These are phyloP conservation scores for Drosophila borborema DNA, from an alignment of 2,888 invertebrate genomes.

Conservation along the genomic window DNA sequence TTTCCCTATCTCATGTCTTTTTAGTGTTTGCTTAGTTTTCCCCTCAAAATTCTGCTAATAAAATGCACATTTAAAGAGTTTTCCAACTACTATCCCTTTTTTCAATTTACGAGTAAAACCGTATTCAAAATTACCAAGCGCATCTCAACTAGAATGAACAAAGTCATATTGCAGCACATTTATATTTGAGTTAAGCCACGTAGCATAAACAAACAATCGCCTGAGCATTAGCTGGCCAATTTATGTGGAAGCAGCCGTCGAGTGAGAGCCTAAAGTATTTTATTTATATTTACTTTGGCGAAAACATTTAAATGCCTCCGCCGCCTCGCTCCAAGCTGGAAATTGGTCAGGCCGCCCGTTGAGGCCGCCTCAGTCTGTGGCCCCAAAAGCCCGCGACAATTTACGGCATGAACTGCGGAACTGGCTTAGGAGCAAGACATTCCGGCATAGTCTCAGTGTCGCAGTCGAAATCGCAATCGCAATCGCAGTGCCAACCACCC, in stretches of 20 bases:
- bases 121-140: not conserved
- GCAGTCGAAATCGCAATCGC: conserved; percentile 4
- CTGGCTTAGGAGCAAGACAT: conserved; percentile 58
- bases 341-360: conserved; percentile 23
- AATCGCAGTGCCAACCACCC: conserved; percentile 22
- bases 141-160: conserved; percentile 4
- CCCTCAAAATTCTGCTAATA: not conserved
- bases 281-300: conserved; percentile 55
- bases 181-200: conserved; percentile 43
- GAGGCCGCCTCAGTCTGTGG: conserved; percentile 22
- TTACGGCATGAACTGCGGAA: conserved; percentile 51
- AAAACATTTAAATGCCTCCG: conserved; percentile 46
- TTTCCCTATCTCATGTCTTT: not conserved
- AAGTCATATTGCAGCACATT: conserved; percentile 31
- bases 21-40: not conserved
- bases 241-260: conserved; percentile 35
- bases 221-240: conserved; percentile 48
- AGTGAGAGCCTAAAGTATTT: conserved; percentile 40
- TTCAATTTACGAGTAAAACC: not conserved
- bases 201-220: conserved; percentile 57
- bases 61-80: not conserved
- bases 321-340: not conserved
- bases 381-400: conserved; percentile 60
- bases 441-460: conserved; percentile 16
- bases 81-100: not conserved